Evolutionary conservation across 2,113 vertebrate genomes (phyloP).

Genomic region (Rhinopomastus cyanomelas): DNA sequence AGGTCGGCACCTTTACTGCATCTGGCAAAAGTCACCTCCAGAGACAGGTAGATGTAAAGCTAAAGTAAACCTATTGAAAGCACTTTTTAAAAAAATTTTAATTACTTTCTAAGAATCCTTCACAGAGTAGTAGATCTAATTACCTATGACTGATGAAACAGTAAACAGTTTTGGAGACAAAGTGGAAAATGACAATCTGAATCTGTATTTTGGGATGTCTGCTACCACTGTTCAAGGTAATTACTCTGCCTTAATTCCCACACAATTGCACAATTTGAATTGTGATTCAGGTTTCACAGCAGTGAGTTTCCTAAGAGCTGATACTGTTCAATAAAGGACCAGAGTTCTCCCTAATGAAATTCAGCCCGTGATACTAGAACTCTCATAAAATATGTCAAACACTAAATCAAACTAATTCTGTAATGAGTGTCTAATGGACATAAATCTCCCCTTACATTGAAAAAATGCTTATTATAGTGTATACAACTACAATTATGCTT

Average conservation of each 20-base stretch:
- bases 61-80: neutral
- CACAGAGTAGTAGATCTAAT: slow-evolving; percentile 30
- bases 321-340: slow-evolving; percentile 15
- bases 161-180: slow-evolving; percentile 39
- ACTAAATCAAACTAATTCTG: neutral
- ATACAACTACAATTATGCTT: neutral
- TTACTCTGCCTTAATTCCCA: slow-evolving; percentile 43
- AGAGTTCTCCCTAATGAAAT: slow-evolving; percentile 1
- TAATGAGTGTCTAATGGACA: neutral
- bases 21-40: neutral
- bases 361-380: rapidly evolving
- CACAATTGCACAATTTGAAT: neutral
- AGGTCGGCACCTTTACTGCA: too few relatives aligned
- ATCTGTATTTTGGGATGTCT: slow-evolving; percentile 44
- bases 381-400: neutral
- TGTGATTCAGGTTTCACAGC: slow-evolving; percentile 51
- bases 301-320: neutral
- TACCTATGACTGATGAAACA: neutral
- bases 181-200: slow-evolving; percentile 48
- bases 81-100: neutral
- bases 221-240: slow-evolving; percentile 22
- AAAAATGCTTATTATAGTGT: neutral
- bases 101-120: neutral
- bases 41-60: neutral
- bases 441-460: neutral